Conservation (phyloP, 2,888 invertebrate species). For the Empis stercorea region DNA sequence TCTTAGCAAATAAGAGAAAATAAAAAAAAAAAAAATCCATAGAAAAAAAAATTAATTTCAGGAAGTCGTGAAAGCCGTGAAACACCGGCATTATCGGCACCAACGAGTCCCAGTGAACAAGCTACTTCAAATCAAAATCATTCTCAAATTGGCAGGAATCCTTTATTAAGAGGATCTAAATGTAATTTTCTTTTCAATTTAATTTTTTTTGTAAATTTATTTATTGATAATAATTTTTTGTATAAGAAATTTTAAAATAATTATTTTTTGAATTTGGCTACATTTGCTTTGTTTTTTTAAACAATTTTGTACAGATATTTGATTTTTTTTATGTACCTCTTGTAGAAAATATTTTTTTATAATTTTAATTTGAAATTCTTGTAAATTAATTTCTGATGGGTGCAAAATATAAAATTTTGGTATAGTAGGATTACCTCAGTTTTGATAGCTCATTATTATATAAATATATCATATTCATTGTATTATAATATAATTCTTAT, state of each 20-base stretch:
- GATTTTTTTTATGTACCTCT: too few species aligned
- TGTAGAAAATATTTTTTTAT: not conserved
- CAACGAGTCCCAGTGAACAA: conserved; percentile 58
- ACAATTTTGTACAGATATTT: too few species aligned
- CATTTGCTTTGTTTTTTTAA: not conserved
- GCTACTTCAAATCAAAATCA: conserved; percentile 18
- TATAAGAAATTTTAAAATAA: not conserved
- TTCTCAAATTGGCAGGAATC: conserved; percentile 55
- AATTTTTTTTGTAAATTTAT: conserved; percentile 2
- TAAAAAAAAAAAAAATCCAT: conserved; percentile 3
- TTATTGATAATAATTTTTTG: not conserved
- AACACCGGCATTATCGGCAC: conserved; percentile 41
- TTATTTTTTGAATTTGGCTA: not conserved
- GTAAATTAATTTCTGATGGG: too few species aligned
- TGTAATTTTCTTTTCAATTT: conserved; percentile 41
- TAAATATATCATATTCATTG: too few species aligned
- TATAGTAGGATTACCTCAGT: too few species aligned
- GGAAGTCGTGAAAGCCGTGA: conserved; percentile 33
- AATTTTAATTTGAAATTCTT: not conserved
- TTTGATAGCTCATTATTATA: too few species aligned
- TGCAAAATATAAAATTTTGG: too few species aligned
- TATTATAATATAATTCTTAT: too few species aligned
- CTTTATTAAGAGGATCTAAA: conserved; percentile 64
- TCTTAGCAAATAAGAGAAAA: too few species aligned
- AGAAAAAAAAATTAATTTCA: conserved; percentile 9